Percentiles rank a stretch among this genome's conserved stretches.
These are phyloP conservation scores for Phragmatobia fuliginosa DNA, from an alignment of 2,888 invertebrate species.

Conservation along the genomic window DNA sequence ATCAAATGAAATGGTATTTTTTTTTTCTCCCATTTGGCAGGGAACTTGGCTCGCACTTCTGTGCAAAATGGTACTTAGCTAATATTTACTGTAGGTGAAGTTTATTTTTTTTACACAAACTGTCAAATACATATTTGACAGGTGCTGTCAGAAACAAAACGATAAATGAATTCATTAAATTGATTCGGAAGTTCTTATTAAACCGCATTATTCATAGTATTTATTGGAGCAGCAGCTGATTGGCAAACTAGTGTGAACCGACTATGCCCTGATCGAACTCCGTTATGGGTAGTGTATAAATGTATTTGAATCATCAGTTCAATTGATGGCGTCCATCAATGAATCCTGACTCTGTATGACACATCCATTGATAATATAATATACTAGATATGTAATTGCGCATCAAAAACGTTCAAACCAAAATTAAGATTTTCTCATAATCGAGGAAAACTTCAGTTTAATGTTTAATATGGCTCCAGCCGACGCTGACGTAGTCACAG, in stretches of 20 bases:
- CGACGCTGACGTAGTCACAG: too few species aligned
- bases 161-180: background rate
- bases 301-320: slow-evolving; percentile 73
- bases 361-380: too few species aligned
- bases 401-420: too few species aligned
- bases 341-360: slow-evolving; percentile 53
- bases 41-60: too few species aligned
- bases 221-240: slow-evolving; percentile 14
- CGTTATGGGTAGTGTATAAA: slow-evolving; percentile 53
- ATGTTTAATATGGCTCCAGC: too few species aligned
- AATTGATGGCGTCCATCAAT: slow-evolving; percentile 64
- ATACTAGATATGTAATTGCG: too few species aligned
- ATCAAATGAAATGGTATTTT: too few species aligned
- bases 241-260: slow-evolving; percentile 50
- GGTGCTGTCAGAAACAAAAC: background rate
- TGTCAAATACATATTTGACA: background rate
- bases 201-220: slow-evolving; percentile 1
- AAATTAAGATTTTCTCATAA: too few species aligned
- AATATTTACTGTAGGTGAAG: too few species aligned
- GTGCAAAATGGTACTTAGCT: too few species aligned
- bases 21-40: too few species aligned
- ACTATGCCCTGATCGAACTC: slow-evolving; percentile 50
- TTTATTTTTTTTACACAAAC: background rate
- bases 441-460: too few species aligned
- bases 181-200: slow-evolving; percentile 7